A percentile compares a stretch with the other conserved stretches of the same genome.
These are phyloP conservation scores for Bombus terrestris DNA, from an alignment of 1,140 invertebrate species.

Conservation along the genomic window DNA sequence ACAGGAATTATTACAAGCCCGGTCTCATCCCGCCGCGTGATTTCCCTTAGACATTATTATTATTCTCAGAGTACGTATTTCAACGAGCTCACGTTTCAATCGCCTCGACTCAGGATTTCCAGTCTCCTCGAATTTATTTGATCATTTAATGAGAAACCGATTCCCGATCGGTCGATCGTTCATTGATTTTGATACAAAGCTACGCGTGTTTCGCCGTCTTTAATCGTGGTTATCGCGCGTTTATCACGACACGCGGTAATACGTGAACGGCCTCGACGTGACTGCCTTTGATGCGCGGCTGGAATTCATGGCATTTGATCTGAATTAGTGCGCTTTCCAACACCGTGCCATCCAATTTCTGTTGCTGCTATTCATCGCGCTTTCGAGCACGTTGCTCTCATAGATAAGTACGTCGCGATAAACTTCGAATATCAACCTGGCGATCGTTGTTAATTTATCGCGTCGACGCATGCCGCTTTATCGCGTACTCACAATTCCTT, in stretches of 20 bases:
- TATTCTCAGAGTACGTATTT: constrained; percentile 23
- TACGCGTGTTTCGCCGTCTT: background rate
- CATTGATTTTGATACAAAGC: background rate
- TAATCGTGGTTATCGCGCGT: constrained; percentile 30
- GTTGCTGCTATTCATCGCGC: constrained; percentile 27
- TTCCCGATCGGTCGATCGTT: background rate
- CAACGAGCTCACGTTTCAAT: constrained; percentile 26
- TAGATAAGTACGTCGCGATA: constrained; percentile 32
- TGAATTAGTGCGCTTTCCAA: constrained; percentile 37
- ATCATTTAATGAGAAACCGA: constrained; percentile 37
- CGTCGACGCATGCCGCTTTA: background rate
- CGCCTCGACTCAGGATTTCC: background rate
- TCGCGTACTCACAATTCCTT: background rate
- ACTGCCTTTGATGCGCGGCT: background rate
- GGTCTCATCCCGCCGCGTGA: constrained; percentile 14
- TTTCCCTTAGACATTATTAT: constrained; percentile 49
- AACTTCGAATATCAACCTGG: constrained; percentile 36
- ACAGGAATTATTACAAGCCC: constrained; percentile 46
- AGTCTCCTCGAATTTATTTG: constrained; percentile 14
- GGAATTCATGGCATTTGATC: constrained; percentile 48
- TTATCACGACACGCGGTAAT: constrained; percentile 16
- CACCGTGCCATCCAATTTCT: constrained; percentile 36
- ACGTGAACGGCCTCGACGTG: background rate
- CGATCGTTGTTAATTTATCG: constrained; percentile 44
- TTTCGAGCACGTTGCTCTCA: constrained; percentile 7